Base-by-base conservation (phyloP, 1,140 invertebrate genomes). In the Temnothorax nylanderi region DNA sequence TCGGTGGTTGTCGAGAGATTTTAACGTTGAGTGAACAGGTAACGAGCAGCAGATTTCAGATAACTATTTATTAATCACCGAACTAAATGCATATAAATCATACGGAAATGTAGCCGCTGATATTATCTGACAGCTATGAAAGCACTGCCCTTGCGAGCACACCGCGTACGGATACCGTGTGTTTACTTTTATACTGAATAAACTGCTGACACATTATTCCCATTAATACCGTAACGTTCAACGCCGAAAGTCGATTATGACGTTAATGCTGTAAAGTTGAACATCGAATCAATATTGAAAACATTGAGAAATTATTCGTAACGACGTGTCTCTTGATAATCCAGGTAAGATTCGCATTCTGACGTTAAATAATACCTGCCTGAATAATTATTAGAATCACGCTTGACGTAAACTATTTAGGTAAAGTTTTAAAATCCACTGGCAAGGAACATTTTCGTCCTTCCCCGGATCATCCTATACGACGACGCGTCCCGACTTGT, bases 11-110 rank as follows among this genome's bases (percentile, higher is more conserved):
- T 74, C 26, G 18, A 56, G 49, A 7, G 41, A 54, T 56, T 56
- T 37, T 37, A 56, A 74, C 71, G n/a, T 76, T 26, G 11, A 21
- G n/a, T 8, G n/a, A 41, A 18, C 37, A 41, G 51, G 34, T 58
- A 76, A 44, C 54, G n/a, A 58, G 13, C 54, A 5, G n/a, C 34
- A 58, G 34, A 58, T 58, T 76, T 58, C 13, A 58, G 34, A 41
- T 76, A 58, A 37, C 74, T 58, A 76, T 76, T 76, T 56, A 76
- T 58, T 56, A 76, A 76, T 76, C 51, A 37, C 7, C 10, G n/a
- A 41, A 74, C 51, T 74, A 74, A 41, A 58, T 58, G 21, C n/a
- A 26, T 76, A 76, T 58, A 76, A 58, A 56, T 58, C 32, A 76
- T 76, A 51, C 47, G 51, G 72, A 58, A 76, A 76, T 74, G 71